Base-by-base conservation (phyloP, 1,140 invertebrate species). In the Bathynomus jamesi region DNA sequence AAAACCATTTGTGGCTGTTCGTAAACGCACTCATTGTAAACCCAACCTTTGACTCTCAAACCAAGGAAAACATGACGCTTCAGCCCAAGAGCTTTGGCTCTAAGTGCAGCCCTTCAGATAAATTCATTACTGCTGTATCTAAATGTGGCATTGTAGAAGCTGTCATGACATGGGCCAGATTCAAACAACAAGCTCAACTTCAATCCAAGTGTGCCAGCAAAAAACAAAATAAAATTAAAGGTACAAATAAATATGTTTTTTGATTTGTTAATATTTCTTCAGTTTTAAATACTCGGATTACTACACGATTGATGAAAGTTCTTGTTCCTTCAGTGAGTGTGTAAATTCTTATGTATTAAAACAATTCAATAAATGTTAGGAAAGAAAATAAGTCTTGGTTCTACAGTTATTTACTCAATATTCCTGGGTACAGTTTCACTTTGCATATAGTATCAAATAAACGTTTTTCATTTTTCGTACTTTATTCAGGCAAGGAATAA, bases 41-140 rank as follows among this genome's bases (percentile, higher is more conserved):
- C 87, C 98, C 98, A 28, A 93, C 95, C 13, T 99, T 99, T 84
- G 97, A 99, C 84, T 99, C 98, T 0, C 98, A 99, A 86, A 99
- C 98, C 1, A 99, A 99, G 84, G 95, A 98, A 80, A 93, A 95
- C 78, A 98, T 99, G 96, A 99, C 96, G 0, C 85, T 96, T 11
- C 94, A 97, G 83, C 83, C 87, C 0, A 99, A 98, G 83, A 91
- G 85, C 79, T 99, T 99, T 85, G 97, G 97, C 30, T 99, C 96
- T 0, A 99, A 95, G 82, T 98, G 94, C 80, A 81, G 80, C 46
- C 82, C 98, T 2, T 87, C 87, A 0, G 96, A 99, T 4, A 98
- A 99, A 81, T 99, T 99, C 80, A 87, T 95, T 61, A 69, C 17
- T 30, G 53, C 21, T 61, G 73, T 73, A 3, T 63, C 67, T 4